A percentile compares a stretch with the other conserved stretches of the same genome.
Evolutionary conservation across 2,113 vertebrate species (phyloP).

Genomic region (Stomatorhinus ivindoensis): DNA sequence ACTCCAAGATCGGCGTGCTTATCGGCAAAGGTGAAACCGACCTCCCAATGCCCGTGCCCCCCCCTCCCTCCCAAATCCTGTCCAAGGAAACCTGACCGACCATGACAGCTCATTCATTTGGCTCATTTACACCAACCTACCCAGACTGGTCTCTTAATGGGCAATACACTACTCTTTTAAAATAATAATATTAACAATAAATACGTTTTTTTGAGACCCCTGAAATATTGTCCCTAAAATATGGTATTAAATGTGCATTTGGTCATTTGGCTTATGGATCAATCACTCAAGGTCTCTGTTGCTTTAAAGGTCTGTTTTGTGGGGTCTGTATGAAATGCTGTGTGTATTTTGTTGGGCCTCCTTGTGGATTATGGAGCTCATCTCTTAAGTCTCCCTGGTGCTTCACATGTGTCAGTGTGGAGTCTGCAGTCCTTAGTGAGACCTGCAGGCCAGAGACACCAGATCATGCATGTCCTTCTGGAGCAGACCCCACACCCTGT

Average conservation of each 20-base stretch:
- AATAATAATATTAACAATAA: background rate
- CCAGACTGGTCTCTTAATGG: background rate
- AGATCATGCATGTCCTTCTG: background rate
- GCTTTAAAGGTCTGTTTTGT: background rate
- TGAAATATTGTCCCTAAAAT: background rate
- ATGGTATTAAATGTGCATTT: background rate
- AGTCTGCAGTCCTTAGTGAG: background rate
- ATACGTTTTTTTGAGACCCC: background rate
- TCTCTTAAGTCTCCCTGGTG: background rate
- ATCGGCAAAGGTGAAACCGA: constrained; percentile 84
- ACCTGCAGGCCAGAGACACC: background rate
- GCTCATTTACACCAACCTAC: background rate
- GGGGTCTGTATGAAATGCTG: background rate
- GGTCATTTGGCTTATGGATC: background rate
- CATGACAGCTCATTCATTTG: background rate
- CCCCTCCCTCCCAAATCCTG: no score
- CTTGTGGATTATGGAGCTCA: background rate
- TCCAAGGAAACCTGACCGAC: background rate
- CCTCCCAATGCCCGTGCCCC: background rate
- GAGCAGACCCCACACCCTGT: background rate
- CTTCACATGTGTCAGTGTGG: background rate
- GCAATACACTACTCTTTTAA: background rate
- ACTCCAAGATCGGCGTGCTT: constrained; percentile 94
- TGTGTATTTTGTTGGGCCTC: background rate
- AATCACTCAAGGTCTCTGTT: background rate